phyloP scores from a whole-genome alignment of 2,113 vertebrate species.

The Plecotus auritus region DNA sequence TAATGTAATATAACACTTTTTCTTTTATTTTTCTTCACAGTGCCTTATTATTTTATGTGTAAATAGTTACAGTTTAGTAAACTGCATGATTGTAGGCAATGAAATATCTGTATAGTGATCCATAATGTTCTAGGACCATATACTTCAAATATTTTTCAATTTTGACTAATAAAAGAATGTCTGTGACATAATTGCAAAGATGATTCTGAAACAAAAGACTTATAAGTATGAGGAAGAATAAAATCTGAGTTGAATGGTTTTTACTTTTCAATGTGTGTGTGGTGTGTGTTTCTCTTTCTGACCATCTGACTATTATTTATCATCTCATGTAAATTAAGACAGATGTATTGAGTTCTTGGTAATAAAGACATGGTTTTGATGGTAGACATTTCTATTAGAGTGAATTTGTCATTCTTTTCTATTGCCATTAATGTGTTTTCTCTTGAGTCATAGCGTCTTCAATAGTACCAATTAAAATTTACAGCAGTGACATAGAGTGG shows the following conservation, averaged over 20 bases:
- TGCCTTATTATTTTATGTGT: background rate
- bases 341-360: background rate
- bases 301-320: background rate
- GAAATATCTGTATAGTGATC: background rate
- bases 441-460: conserved; percentile 26
- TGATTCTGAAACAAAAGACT: conserved; percentile 17
- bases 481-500: background rate
- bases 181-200: background rate
- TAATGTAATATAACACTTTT: background rate
- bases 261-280: background rate
- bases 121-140: background rate
- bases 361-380: conserved; percentile 5
- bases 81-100: background rate
- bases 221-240: background rate
- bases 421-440: background rate
- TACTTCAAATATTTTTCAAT: conserved; percentile 18
- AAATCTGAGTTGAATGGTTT: background rate
- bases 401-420: conserved; percentile 23
- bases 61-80: background rate
- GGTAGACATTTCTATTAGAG: conserved; percentile 6
- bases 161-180: background rate
- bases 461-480: conserved; percentile 19
- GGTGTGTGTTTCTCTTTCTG: background rate
- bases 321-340: background rate
- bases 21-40: background rate